These are phyloP conservation scores for Desoria tigrina DNA, from an alignment of 2,888 invertebrate genomes.

Conservation along the genomic window DNA sequence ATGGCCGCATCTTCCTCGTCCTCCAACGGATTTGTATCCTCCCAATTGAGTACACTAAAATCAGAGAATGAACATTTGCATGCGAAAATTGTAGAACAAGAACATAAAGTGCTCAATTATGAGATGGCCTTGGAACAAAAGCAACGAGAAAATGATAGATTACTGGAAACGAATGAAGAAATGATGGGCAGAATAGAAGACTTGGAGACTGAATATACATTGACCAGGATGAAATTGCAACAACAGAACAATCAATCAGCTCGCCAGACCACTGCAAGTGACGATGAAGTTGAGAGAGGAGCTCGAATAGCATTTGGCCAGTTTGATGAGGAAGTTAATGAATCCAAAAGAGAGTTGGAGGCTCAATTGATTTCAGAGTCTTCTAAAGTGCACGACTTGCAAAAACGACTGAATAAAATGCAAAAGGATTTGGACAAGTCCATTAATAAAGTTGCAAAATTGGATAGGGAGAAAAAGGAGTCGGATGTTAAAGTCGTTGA, in stretches of 20 bases:
- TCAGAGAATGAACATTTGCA: constrained; percentile 26
- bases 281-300: constrained; percentile 37
- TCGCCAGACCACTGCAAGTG: not conserved
- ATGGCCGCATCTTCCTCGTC: constrained; percentile 27
- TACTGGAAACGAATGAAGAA: constrained; percentile 31
- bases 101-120: constrained; percentile 28
- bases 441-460: not conserved
- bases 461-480: constrained; percentile 16
- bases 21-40: constrained; percentile 20
- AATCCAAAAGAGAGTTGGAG: constrained; percentile 29
- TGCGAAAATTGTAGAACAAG: constrained; percentile 20
- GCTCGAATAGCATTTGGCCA: constrained; percentile 40
- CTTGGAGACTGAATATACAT: constrained; percentile 26
- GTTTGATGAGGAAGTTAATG: constrained; percentile 24
- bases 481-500: constrained; percentile 4
- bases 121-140: constrained; percentile 27
- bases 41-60: constrained; percentile 29
- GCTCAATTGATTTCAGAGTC: constrained; percentile 20
- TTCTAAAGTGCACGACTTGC: constrained; percentile 3
- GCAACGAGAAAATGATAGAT: constrained; percentile 24
- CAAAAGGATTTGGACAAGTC: not conserved
- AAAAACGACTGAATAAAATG: constrained; percentile 5
- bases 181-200: constrained; percentile 22
- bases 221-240: constrained; percentile 21
- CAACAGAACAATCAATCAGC: constrained; percentile 19